Conservation (phyloP, 2,113 vertebrate species). For the Zosterops lateralis region DNA sequence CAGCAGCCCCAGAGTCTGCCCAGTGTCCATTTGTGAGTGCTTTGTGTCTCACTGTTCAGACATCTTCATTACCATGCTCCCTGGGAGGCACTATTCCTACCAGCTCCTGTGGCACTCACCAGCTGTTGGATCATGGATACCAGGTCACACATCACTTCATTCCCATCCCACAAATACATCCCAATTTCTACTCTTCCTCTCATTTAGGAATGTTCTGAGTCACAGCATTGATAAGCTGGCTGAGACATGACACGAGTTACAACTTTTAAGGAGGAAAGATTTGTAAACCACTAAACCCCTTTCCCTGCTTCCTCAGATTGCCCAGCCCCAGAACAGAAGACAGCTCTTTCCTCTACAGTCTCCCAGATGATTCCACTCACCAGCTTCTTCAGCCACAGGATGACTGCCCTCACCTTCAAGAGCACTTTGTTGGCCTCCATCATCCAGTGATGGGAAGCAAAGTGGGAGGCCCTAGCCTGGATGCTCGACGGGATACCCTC, state of each 20-base stretch:
- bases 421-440: slow-evolving; percentile 54
- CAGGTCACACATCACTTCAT: not conserved
- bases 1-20: not conserved
- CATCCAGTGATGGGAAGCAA: slow-evolving; percentile 50
- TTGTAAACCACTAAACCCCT: not conserved
- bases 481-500: slow-evolving; percentile 51
- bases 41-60: not conserved
- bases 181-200: not conserved
- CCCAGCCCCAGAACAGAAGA: slow-evolving; percentile 59
- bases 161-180: not conserved
- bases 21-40: not conserved
- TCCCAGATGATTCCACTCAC: slow-evolving; percentile 76
- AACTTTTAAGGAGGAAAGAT: not conserved
- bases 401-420: slow-evolving; percentile 61
- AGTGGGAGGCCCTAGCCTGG: slow-evolving; percentile 23
- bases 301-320: not conserved
- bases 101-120: not conserved
- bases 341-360: slow-evolving; percentile 74
- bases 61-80: not conserved
- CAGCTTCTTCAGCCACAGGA: slow-evolving; percentile 74
- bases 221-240: not conserved
- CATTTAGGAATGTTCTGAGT: not conserved
- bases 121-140: not conserved
- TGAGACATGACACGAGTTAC: not conserved
- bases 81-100: not conserved